A percentile compares a stretch with the other conserved stretches of the same genome.
phyloP scores from a whole-genome alignment of 2,888 invertebrate genomes.

The Stenoptilia bipunctidactyla region DNA sequence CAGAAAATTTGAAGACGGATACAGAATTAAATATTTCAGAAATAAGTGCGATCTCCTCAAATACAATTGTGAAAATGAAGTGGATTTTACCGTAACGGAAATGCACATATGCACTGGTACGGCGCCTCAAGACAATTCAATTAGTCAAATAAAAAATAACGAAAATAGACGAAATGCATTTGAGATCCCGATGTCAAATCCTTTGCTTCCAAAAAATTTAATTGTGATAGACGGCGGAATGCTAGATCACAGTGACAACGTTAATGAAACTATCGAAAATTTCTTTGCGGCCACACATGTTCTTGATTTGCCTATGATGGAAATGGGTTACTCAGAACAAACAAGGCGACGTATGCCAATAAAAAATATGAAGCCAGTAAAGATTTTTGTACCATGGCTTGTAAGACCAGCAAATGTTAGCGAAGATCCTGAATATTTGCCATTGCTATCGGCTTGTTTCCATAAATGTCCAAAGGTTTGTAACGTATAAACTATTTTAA shows the following conservation, averaged over 20 bases:
- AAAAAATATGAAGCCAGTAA: slow-evolving; percentile 30
- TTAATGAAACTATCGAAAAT: slow-evolving; percentile 38
- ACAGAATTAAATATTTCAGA: slow-evolving; percentile 30
- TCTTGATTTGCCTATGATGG: slow-evolving; percentile 34
- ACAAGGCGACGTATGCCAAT: slow-evolving; percentile 28
- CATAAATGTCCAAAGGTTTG: slow-evolving; percentile 49
- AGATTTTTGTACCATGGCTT: slow-evolving; percentile 38
- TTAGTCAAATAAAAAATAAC: neutral
- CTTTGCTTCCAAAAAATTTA: slow-evolving; percentile 18
- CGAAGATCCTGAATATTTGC: slow-evolving; percentile 28
- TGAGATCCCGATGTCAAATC: neutral
- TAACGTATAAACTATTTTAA: too few relatives aligned
- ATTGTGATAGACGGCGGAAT: slow-evolving; percentile 33
- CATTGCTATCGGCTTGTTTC: slow-evolving; percentile 39
- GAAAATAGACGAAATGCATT: neutral
- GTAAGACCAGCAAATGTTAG: slow-evolving; percentile 30
- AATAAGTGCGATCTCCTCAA: slow-evolving; percentile 33
- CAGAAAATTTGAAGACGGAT: slow-evolving; percentile 32
- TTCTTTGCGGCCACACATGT: slow-evolving; percentile 50
- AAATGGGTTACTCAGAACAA: slow-evolving; percentile 23
- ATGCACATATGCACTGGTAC: slow-evolving; percentile 27
- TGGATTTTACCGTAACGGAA: slow-evolving; percentile 30
- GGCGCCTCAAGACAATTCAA: neutral
- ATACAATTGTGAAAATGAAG: slow-evolving; percentile 31
- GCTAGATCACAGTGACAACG: slow-evolving; percentile 24